These are phyloP conservation scores for Colossoma macropomum DNA, from an alignment of 2,113 vertebrate species.

Conservation along the genomic window DNA sequence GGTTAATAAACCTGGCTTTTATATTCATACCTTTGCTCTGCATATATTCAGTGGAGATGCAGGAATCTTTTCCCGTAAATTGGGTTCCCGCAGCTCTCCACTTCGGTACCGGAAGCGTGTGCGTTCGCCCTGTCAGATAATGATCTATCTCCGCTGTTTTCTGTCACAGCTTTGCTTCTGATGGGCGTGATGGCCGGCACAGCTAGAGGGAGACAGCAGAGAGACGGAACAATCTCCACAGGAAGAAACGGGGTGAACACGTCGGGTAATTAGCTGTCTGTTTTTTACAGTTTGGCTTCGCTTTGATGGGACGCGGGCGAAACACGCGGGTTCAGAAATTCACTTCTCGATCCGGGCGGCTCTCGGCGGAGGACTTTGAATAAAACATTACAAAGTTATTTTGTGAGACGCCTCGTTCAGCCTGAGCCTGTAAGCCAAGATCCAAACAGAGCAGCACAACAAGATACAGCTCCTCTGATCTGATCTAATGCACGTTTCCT, in stretches of 20 bases:
- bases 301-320: slow-evolving; percentile 15
- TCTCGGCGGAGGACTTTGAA: neutral
- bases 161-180: slow-evolving; percentile 23
- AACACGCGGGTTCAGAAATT: neutral
- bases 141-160: neutral
- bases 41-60: no score
- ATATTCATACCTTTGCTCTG: no score
- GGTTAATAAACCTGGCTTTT: no score
- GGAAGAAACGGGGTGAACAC: slow-evolving; percentile 1
- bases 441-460: neutral
- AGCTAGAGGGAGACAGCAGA: slow-evolving; percentile 22
- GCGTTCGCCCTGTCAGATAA: slow-evolving; percentile 16
- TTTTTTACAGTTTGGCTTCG: slow-evolving; percentile 34
- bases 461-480: neutral
- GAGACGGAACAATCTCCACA: slow-evolving; percentile 25
- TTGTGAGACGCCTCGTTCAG: neutral
- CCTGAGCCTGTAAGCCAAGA: neutral
- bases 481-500: neutral
- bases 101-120: neutral
- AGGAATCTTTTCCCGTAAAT: neutral
- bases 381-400: slow-evolving; percentile 1
- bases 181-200: slow-evolving; percentile 40
- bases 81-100: slow-evolving; percentile 6
- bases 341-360: neutral
- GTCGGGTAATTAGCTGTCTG: slow-evolving; percentile 43